Evolutionary conservation across 1,140 invertebrate genomes (phyloP).

Genomic region (Coboldia fuscipes): DNA sequence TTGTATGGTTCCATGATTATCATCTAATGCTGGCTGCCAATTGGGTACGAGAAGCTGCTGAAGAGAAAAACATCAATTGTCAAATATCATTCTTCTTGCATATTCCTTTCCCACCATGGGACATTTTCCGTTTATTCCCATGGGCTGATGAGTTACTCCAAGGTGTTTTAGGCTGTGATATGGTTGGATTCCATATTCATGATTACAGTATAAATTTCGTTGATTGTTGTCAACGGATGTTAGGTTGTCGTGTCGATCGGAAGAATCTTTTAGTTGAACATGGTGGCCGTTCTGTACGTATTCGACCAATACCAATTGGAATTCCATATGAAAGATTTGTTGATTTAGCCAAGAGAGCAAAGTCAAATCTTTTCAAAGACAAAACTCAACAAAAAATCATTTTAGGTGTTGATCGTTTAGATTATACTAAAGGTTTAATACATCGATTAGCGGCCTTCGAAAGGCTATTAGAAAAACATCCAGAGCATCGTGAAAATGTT

Average conservation of each 20-base stretch:
- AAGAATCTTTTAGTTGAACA: constrained; percentile 73
- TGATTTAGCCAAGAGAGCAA: constrained; percentile 53
- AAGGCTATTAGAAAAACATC: constrained; percentile 60
- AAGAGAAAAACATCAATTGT: constrained; percentile 52
- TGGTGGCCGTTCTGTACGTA: constrained; percentile 59
- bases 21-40: constrained; percentile 79
- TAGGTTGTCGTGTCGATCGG: constrained; percentile 70
- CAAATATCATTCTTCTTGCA: constrained; percentile 81
- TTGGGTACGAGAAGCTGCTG: constrained; percentile 60
- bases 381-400: constrained; percentile 58
- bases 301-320: constrained; percentile 65
- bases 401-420: constrained; percentile 23
- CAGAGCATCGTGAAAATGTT: constrained; percentile 66
- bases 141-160: constrained; percentile 84
- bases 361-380: constrained; percentile 45
- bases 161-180: constrained; percentile 71
- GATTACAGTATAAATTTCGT: constrained; percentile 84
- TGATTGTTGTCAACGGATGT: constrained; percentile 68
- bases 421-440: constrained; percentile 81
- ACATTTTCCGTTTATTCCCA: constrained; percentile 72
- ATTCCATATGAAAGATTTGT: constrained; percentile 76
- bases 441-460: constrained; percentile 69
- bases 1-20: constrained; percentile 85
- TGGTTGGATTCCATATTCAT: constrained; percentile 80
- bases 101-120: constrained; percentile 83